phyloP scores from a whole-genome alignment of 64 coral and sea anemone genomes.

The Catalaphyllia jardinei region DNA sequence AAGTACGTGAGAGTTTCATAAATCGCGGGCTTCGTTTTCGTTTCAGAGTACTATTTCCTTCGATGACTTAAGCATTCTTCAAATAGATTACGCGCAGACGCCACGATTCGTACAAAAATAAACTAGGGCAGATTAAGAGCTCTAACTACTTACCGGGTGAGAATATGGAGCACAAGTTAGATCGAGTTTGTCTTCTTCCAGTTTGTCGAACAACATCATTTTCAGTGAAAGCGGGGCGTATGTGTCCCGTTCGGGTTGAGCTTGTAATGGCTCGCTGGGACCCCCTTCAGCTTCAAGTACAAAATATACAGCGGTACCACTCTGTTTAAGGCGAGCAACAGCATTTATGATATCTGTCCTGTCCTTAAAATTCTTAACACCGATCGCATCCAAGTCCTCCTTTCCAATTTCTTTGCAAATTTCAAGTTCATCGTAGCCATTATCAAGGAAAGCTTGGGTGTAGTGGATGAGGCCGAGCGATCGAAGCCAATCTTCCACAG shows the following conservation, averaged over 20 bases:
- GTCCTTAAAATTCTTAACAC: constrained; percentile 89
- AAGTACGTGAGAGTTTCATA: neutral
- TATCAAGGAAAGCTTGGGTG: constrained; percentile 91
- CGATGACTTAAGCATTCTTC: neutral
- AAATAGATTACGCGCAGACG: neutral
- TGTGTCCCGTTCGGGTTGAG: constrained; percentile 66
- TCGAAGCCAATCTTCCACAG: constrained; percentile 97
- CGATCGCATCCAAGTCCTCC: constrained; percentile 98
- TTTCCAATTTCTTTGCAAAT: constrained; percentile 99
- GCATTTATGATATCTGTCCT: constrained; percentile 92
- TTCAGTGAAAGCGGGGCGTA: constrained; percentile 66
- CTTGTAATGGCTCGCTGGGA: constrained; percentile 3
- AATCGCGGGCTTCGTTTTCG: neutral
- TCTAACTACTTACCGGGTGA: constrained; percentile 56
- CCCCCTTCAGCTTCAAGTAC: constrained; percentile 56
- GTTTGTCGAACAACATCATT: constrained; percentile 75
- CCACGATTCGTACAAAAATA: neutral
- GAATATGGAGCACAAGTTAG: constrained; percentile 77
- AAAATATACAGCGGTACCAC: constrained; percentile 94
- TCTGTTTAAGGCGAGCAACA: constrained; percentile 77
- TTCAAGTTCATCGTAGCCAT: constrained; percentile 98
- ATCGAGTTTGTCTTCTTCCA: constrained; percentile 77
- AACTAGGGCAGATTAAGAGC: neutral
- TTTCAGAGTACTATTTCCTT: neutral
- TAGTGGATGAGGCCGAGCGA: constrained; percentile 92